Conservation (phyloP, 1,140 invertebrate genomes). For the Choristoneura fumiferana region DNA sequence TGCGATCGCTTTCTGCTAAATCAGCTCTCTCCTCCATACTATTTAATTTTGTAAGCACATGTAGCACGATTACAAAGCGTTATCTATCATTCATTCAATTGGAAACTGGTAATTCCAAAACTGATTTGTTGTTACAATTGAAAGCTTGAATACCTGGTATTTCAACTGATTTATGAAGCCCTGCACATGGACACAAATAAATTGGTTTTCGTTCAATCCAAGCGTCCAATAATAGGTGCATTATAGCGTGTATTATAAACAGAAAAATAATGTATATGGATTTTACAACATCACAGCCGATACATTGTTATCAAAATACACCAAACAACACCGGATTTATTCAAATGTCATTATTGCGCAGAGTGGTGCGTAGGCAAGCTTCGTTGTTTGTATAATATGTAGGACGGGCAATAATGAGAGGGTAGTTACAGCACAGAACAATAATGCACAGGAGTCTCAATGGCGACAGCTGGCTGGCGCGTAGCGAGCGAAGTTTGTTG, state of each 20-base stretch:
- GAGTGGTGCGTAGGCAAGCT: not conserved
- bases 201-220: no score
- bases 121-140: no score
- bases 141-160: no score
- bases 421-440: not conserved
- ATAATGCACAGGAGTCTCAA: not conserved
- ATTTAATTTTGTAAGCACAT: no score
- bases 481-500: constrained; percentile 4
- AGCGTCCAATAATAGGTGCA: no score
- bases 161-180: no score
- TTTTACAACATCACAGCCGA: not conserved
- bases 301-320: not conserved
- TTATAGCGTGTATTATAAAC: no score
- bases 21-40: not conserved
- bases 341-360: not conserved
- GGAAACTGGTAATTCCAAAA: no score
- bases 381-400: not conserved
- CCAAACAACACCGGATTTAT: not conserved
- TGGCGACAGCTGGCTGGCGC: not conserved
- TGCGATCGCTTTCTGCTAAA: not conserved
- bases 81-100: no score
- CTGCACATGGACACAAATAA: no score
- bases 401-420: not conserved
- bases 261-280: no score
- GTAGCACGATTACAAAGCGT: no score